Base-by-base conservation (phyloP, 2,888 invertebrate genomes). In the Synanthedon vespiformis region DNA sequence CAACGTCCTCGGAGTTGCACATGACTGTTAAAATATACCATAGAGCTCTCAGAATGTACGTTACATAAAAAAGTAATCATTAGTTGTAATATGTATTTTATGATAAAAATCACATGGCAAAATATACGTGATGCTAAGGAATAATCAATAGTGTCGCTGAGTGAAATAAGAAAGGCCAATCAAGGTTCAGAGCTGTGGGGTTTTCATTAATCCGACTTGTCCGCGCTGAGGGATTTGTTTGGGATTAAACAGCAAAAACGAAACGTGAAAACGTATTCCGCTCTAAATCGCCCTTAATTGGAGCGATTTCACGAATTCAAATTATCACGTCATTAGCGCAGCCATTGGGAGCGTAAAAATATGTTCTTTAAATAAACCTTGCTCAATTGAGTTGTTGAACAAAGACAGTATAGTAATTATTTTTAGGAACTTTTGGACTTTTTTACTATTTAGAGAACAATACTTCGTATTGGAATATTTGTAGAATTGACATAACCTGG, bases 141-240 rank as follows among this genome's bases (percentile, higher is more conserved):
- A 14, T 13, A 13, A 14, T 13, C 6, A 34, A 34, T n/a, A 50
- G n/a, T 13, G 34, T 18, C 40, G 4, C n/a, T n/a, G 50, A 40
- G 34, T 40, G 34, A 14, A 40, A 50, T 40, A 51, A 51, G 54
- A 54, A 56, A 47, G 52, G 41, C 50, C 22, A 56, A 56, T 56
- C 53, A 56, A 50, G 54, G 53, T 49, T 52, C 22, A 50, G 53
- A 53, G 52, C 49, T 52, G 51, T 50, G 51, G 58, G 56, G 54
- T 57, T 52, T 11, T 4, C 18, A 27, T 50, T 57, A 59, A 59
- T 58, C 55, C 58, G 55, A 58, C 59, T 55, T 62, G 60, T 60
- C 60, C 56, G 57, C 55, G 54, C 53, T 27, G 50, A 16, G 52
- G 56, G 60, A 60, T 60, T 58, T 53, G 48, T 49, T 49, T 50